Evolutionary conservation across 1,140 invertebrate genomes (phyloP), one percentile per base, ranked within the genome.

Genomic region (Paraescarpia echinospica): DNA sequence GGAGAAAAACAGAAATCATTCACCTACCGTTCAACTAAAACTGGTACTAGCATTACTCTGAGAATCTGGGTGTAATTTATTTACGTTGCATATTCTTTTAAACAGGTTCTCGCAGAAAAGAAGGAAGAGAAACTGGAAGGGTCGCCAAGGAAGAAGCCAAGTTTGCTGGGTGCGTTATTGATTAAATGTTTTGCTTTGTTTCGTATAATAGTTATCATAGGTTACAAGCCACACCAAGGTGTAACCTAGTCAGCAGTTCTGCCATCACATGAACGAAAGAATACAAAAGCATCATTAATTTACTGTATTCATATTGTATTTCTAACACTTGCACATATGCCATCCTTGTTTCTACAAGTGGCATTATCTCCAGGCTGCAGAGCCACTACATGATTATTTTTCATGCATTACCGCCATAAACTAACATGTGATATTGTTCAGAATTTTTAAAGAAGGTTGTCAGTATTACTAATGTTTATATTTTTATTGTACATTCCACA

Each of bases 81-180:
- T 89, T 18, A 41, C 33, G 34, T 34, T 92, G 48, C 33, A 4
- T 35, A 2, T 92, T 22, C 91, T n/a, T 92, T 90, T 9, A 89
- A 33, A 91, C 92, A 33, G 91, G 91, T 41, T 48, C 31, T 92
- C 22, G 92, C 41, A 35, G 91, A 35, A 91, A 89, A 41, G 59
- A 34, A 33, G 77, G 91, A 35, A n/a, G 92, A 35, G 92, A 93
- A 34, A 51, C 9, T 92, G 31, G 48, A 51, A 12, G 34, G 33
- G 14, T 77, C 91, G 33, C 92, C 48, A 31, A 90, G 41, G 33
- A 93, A 92, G 88, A 94, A 94, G 41, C 93, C 94, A n/a, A 94
- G 95, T 93, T 92, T 95, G 18, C 92, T 95, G 48, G 93, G 93
- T 94, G 93, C 90, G 92, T 90, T 41, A 90, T 33, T 31, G n/a